A percentile compares a stretch with the other conserved stretches of the same genome.
phyloP scores from a whole-genome alignment of 2,888 invertebrate genomes.

The Agelastica alni region DNA sequence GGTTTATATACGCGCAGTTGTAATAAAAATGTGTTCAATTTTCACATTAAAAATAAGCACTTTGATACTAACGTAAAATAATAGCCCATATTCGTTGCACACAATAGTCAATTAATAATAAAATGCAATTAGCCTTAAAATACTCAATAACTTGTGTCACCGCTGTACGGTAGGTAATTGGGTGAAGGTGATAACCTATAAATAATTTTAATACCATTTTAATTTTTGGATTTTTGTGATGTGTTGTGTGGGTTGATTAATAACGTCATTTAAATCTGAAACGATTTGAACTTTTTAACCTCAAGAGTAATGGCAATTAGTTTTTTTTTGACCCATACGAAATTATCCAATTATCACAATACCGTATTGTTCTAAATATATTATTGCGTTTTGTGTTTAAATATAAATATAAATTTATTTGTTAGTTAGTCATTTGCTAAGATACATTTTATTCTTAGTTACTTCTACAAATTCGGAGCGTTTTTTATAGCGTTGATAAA shows the following conservation, averaged over 20 bases:
- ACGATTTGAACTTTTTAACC: conserved; percentile 9
- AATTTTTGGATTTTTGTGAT: conserved; percentile 1
- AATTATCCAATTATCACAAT: background rate
- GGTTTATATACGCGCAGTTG: too few relatives aligned
- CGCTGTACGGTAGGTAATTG: too few relatives aligned
- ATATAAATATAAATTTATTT: too few relatives aligned
- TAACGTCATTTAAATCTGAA: conserved; percentile 6
- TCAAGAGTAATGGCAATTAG: background rate
- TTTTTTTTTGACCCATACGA: conserved; percentile 4
- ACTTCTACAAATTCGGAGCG: too few relatives aligned
- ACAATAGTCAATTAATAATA: background rate
- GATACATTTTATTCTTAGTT: too few relatives aligned
- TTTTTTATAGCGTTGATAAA: too few relatives aligned
- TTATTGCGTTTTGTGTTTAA: too few relatives aligned
- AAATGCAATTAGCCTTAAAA: background rate
- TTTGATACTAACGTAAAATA: background rate
- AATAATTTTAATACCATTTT: background rate
- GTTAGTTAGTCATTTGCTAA: too few relatives aligned
- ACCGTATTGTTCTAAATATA: too few relatives aligned
- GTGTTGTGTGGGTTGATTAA: conserved; percentile 1
- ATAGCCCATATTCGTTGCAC: too few relatives aligned
- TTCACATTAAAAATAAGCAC: too few relatives aligned
- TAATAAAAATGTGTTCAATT: too few relatives aligned
- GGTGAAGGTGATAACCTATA: background rate
- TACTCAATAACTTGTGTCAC: background rate